Conservation (phyloP, 2,113 vertebrate species). For the Malurus melanocephalus region DNA sequence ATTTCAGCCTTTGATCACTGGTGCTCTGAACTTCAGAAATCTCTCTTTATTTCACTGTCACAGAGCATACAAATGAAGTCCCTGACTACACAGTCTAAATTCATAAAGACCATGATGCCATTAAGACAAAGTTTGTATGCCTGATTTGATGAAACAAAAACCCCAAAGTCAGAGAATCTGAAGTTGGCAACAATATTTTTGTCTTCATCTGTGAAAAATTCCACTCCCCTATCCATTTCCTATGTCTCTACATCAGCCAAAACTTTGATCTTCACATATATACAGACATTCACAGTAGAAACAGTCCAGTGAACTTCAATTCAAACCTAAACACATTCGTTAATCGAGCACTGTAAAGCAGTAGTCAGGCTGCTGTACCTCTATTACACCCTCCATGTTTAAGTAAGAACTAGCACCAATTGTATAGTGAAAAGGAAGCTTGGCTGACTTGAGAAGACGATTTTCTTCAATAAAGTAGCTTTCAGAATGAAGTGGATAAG, state of each 20-base stretch:
- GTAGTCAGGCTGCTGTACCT: background rate
- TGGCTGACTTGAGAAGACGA: background rate
- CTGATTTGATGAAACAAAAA: slow-evolving; percentile 27
- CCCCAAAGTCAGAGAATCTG: background rate
- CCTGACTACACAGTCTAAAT: slow-evolving; percentile 29
- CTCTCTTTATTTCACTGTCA: slow-evolving; percentile 28
- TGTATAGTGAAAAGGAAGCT: background rate
- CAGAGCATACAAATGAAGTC: slow-evolving; percentile 39
- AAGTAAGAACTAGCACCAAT: background rate
- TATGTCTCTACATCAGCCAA: background rate
- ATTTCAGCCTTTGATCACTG: background rate
- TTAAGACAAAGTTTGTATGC: slow-evolving; percentile 13
- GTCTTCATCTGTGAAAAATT: background rate
- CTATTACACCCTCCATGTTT: background rate
- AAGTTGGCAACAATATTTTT: background rate
- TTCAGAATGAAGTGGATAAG: background rate
- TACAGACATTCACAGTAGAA: background rate
- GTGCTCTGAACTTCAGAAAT: slow-evolving; percentile 16
- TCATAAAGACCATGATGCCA: background rate
- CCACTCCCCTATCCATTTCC: fast-evolving
- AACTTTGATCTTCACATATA: background rate
- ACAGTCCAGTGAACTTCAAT: background rate
- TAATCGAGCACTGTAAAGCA: background rate
- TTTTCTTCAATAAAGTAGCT: background rate
- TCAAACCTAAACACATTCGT: background rate